Percentiles rank a stretch among this genome's conserved stretches.
phyloP scores from a whole-genome alignment of 1,140 invertebrate species.

The Drosophila neocordata region DNA sequence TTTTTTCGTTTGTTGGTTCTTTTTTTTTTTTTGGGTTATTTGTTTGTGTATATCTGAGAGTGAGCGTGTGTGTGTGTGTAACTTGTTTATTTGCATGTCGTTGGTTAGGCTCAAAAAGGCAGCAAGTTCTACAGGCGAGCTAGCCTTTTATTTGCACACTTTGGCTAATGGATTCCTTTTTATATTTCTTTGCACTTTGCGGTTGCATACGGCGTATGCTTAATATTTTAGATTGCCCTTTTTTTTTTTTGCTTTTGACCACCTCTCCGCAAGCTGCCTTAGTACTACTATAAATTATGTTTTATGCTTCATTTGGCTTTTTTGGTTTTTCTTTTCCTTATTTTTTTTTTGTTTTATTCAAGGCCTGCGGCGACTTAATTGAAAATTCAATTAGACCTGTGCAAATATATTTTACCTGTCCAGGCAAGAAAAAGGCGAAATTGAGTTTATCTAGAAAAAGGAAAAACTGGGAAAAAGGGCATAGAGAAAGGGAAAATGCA shows the following conservation, averaged over 20 bases:
- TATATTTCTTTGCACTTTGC: conserved; percentile 46
- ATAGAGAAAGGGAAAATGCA: conserved; percentile 47
- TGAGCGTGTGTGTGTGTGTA: conserved; percentile 34
- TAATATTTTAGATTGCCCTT: conserved; percentile 61
- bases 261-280: background rate
- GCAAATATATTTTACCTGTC: conserved; percentile 73
- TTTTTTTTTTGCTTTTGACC: background rate
- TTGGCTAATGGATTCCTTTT: conserved; percentile 73
- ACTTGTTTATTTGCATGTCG: conserved; percentile 75
- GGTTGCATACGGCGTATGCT: conserved; percentile 76
- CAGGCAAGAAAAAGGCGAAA: conserved; percentile 58
- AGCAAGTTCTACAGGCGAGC: conserved; percentile 12
- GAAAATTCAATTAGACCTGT: conserved; percentile 81
- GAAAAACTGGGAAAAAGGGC: background rate
- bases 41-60: conserved; percentile 14
- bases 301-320: conserved; percentile 71
- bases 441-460: conserved; percentile 79
- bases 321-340: conserved; percentile 30
- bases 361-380: conserved; percentile 64
- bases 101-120: conserved; percentile 65
- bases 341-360: conserved; percentile 16
- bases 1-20: background rate
- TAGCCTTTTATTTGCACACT: conserved; percentile 71
- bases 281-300: conserved; percentile 45
- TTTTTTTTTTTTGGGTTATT: conserved; percentile 22